phyloP scores from a whole-genome alignment of 2,797 vertebrate genomes.

The Thalassophryne amazonica region DNA sequence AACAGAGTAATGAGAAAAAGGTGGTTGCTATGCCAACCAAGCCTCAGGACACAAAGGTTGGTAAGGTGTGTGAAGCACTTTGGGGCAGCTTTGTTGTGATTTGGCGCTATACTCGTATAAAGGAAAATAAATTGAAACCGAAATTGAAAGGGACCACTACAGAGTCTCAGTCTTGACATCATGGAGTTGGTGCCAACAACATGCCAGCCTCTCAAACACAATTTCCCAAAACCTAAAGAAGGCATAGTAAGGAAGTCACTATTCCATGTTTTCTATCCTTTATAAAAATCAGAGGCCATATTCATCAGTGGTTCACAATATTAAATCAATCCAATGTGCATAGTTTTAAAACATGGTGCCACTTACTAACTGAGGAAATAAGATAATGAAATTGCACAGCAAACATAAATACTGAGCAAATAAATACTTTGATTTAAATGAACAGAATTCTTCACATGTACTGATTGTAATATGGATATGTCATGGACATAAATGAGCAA shows the following conservation, averaged over 20 bases:
- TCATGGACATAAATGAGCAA: too few species aligned
- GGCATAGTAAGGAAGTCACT: background rate
- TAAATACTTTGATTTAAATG: too few species aligned
- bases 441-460: too few species aligned
- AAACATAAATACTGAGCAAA: too few species aligned
- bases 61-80: too few species aligned
- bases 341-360: background rate
- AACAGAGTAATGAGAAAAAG: constrained; percentile 34
- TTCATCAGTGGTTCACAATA: background rate
- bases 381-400: too few species aligned
- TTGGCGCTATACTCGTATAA: too few species aligned
- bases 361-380: too few species aligned
- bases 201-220: constrained; percentile 10
- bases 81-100: too few species aligned
- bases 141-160: constrained; percentile 35
- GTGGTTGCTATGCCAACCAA: constrained; percentile 63
- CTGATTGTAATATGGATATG: too few species aligned
- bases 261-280: background rate
- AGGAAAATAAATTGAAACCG: too few species aligned
- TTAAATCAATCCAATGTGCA: background rate
- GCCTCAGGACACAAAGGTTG: constrained; percentile 42
- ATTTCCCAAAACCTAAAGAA: background rate
- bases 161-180: constrained; percentile 40
- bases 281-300: background rate
- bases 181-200: constrained; percentile 20